Base-by-base conservation (phyloP, 2,888 invertebrate genomes). In the Limnephilus lunatus region DNA sequence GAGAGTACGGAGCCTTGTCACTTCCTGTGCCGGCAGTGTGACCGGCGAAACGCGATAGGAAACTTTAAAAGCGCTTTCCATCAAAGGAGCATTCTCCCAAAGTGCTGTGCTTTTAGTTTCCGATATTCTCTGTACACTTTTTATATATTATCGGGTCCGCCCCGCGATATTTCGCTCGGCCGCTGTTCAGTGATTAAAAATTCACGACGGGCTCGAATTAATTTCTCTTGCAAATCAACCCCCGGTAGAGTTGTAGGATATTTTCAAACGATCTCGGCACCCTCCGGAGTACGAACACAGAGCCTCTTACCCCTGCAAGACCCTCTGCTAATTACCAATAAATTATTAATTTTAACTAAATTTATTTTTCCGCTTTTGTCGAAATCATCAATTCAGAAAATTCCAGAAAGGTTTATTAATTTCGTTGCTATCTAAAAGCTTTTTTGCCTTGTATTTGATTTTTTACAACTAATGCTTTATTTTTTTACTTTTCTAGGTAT, bases 91-190 rank as follows among this genome's bases (percentile, higher is more conserved):
- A n/a, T 80, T 80, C 35, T 31, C 31, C 39, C 81, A 32, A 12
- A 44, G 87, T 48, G 87, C 80, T 81, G 80, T 25, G 88, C 81
- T 89, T 39, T 89, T 80, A 89, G 88, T 35, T 89, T 81, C 80
- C 88, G 88, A 89, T 87, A 87, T 87, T 85, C 87, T 53, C 87
- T 53, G 31, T 68, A 39, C 68, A 25, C 39, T 85, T 85, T 39
- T 85, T 39, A 35, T 19, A 19, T 68, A 48, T 30, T 87, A 48
- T 31, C 19, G 48, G 87, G 87, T 31, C 68, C 87, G 25, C 30
- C 44, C n/a, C 48, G 30, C 48, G 87, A 87, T 87, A 53, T 48
- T 87, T 86, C 53, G 19, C 48, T 87, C 87, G n/a, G 87, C 31
- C 87, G 53, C 86, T 11, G 48, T 53, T 12, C 32, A n/a, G 25